phyloP scores from a whole-genome alignment of 2,113 vertebrate species.

The Nannobrachium achirus region DNA sequence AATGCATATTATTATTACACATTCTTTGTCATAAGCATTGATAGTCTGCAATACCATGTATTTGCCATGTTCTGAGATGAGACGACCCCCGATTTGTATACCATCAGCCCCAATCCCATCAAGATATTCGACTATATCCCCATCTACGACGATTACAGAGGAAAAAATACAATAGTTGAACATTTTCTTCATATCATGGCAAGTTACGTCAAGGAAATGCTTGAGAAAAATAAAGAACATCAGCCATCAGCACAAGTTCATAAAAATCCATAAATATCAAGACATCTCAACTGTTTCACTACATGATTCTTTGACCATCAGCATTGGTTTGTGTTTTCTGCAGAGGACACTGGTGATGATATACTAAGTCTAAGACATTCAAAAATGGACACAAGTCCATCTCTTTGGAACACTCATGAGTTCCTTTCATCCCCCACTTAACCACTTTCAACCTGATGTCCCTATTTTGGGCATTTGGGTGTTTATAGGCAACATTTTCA shows the following conservation, averaged over 20 bases:
- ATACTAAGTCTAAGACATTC: conserved; percentile 20
- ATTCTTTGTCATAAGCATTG: conserved; percentile 69
- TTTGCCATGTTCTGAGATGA: conserved; percentile 58
- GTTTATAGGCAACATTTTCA: too few relatives aligned
- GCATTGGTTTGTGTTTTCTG: conserved; percentile 2
- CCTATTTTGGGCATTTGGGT: too few relatives aligned
- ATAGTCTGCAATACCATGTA: conserved; percentile 73
- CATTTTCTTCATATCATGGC: conserved; percentile 60
- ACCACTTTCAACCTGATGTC: conserved; percentile 20
- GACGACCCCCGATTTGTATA: conserved; percentile 57
- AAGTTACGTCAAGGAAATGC: conserved; percentile 36
- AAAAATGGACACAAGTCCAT: conserved; percentile 9
- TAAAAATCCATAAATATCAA: conserved; percentile 27
- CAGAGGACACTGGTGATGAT: neutral
- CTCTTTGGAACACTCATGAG: conserved; percentile 9
- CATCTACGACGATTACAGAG: conserved; percentile 72
- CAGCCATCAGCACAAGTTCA: conserved; percentile 16
- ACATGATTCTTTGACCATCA: conserved; percentile 15
- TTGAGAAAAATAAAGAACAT: conserved; percentile 41
- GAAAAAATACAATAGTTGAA: conserved; percentile 57
- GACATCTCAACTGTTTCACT: conserved; percentile 20
- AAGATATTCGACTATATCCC: conserved; percentile 68
- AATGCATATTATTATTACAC: conserved; percentile 28
- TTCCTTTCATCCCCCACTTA: conserved; percentile 28
- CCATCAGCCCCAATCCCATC: conserved; percentile 64